These are phyloP conservation scores for Dexiosoma caninum DNA, from an alignment of 2,888 invertebrate species.

Conservation along the genomic window DNA sequence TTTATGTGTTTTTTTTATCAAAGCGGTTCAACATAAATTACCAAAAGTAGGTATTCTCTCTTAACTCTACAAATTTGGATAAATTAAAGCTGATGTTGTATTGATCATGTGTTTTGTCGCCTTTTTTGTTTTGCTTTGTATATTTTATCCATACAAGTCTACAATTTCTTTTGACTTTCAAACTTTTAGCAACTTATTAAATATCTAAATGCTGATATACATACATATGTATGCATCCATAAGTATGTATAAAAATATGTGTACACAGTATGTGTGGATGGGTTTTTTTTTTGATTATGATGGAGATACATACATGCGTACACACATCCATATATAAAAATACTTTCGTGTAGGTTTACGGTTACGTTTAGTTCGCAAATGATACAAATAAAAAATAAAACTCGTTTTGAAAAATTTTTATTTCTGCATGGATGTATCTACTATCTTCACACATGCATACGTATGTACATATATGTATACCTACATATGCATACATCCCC, in stretches of 20 bases:
- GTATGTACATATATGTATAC: too few relatives aligned
- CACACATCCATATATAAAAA: too few relatives aligned
- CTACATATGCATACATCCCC: too few relatives aligned
- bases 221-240: background rate
- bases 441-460: too few relatives aligned
- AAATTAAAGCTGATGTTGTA: conserved; percentile 16
- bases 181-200: conserved; percentile 10
- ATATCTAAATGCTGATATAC: background rate
- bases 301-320: too few relatives aligned
- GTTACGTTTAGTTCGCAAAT: conserved; percentile 36
- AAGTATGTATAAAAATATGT: too few relatives aligned
- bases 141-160: conserved; percentile 23
- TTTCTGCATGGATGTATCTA: too few relatives aligned
- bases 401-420: too few relatives aligned
- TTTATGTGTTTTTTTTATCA: background rate
- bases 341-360: conserved; percentile 54
- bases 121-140: background rate
- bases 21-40: conserved; percentile 12
- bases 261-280: background rate
- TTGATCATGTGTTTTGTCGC: background rate
- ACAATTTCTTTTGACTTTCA: conserved; percentile 35
- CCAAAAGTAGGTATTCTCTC: background rate
- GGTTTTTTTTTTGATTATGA: conserved; percentile 23
- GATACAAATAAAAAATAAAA: background rate
- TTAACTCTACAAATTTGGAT: conserved; percentile 12